Evolutionary conservation across 2,888 invertebrate species (phyloP).

Genomic region (Rhogogaster chlorosoma): DNA sequence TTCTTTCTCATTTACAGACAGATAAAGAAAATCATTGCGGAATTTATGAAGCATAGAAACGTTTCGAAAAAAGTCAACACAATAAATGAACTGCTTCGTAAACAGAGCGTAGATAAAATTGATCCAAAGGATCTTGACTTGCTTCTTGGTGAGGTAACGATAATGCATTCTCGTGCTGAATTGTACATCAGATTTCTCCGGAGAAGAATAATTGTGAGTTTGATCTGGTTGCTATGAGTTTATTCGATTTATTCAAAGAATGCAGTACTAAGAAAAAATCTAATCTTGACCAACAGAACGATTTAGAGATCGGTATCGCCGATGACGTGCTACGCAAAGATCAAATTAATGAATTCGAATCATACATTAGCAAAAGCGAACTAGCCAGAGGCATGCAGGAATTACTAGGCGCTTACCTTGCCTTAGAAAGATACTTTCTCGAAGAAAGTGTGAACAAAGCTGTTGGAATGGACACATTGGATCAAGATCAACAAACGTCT

Average conservation of each 20-base stretch:
- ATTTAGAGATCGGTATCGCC: constrained; percentile 82
- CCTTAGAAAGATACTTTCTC: constrained; percentile 96
- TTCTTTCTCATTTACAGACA: constrained; percentile 69
- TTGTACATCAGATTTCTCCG: constrained; percentile 94
- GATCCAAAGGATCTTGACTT: constrained; percentile 94
- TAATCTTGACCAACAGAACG: constrained; percentile 77
- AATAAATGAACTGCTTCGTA: constrained; percentile 82
- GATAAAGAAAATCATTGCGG: constrained; percentile 82
- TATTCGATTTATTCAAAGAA: constrained; percentile 34
- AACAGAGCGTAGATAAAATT: constrained; percentile 79
- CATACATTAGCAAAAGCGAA: constrained; percentile 85
- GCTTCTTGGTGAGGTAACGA: constrained; percentile 92
- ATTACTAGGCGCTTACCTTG: constrained; percentile 91
- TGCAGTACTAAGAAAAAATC: constrained; percentile 46
- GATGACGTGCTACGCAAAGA: constrained; percentile 79
- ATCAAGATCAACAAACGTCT: constrained; percentile 88
- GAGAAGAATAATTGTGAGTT: constrained; percentile 85
- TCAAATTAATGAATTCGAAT: constrained; percentile 81
- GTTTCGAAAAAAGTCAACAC: constrained; percentile 82
- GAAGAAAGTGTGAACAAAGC: constrained; percentile 97
- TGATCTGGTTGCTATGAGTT: not conserved
- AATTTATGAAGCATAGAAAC: constrained; percentile 87
- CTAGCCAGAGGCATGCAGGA: constrained; percentile 90
- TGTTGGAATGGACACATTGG: constrained; percentile 87
- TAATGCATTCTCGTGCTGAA: constrained; percentile 94